Base-by-base conservation (phyloP, 2,113 vertebrate genomes). In the Salvator merianae region DNA sequence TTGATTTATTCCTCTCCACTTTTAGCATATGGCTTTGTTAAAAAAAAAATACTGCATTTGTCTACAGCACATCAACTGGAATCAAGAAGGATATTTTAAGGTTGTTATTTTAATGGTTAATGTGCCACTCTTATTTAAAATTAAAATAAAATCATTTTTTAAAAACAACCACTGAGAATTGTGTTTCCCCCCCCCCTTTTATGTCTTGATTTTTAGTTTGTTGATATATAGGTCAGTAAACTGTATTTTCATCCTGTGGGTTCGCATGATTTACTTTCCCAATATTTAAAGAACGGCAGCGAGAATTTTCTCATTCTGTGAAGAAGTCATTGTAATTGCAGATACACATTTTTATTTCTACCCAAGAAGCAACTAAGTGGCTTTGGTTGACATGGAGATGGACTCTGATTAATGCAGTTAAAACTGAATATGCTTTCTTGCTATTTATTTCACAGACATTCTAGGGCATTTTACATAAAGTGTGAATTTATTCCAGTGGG, bases 241-340 rank as follows among this genome's bases (percentile, higher is more conserved):
- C 40, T 65, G 26, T 62, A 18, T 4, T 79, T 40, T 90, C 83
- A 20, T 0, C 9, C 16, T 72, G 9, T 72, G 0, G 0, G 30
- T 32, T 69, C 73, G 43, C 84, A 62, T 65, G n/a, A 50, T 89
- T 77, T 78, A 73, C 40, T 55, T 75, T 66, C 53, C 88, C 62
- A 65, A 91, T 84, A 79, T 88, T 91, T 86, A 87, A 69, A 85
- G 40, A 6, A 7, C 12, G 55, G n/a, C 47, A 34, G 10, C 84
- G 12, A 78, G 78, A 85, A 73, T 86, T 77, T 84, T 4, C 81
- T 84, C 84, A 34, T 82, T 83, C 40, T 82, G 77, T 43, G 63
- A 87, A 88, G 86, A 68, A 38, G 68, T 68, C 20, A 36, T 84
- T 71, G 76, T 84, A 9, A 72, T 84, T 79, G 4, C 66, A 63